A percentile compares a stretch with the other conserved stretches of the same genome.
Conservation (phyloP, 1,140 invertebrate species). For the Bombus turneri region DNA sequence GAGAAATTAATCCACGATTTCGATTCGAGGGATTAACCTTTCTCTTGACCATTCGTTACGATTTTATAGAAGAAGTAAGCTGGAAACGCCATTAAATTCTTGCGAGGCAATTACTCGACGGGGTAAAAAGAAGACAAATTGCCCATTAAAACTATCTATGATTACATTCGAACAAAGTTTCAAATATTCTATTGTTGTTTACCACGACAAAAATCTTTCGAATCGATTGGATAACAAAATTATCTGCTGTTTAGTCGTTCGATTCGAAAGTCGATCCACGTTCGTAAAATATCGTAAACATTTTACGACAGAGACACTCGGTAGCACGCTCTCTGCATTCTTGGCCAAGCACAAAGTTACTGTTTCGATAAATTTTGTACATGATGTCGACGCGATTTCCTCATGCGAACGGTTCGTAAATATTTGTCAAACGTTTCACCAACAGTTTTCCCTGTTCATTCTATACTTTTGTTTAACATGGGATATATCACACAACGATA, state of each 20-base stretch:
- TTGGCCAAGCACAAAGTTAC: not conserved
- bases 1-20: constrained; percentile 49
- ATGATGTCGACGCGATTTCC: constrained; percentile 18
- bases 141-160: not conserved
- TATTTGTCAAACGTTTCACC: constrained; percentile 20
- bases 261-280: not conserved
- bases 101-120: not conserved
- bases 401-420: not conserved
- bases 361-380: constrained; percentile 39
- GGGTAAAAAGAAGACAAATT: not conserved
- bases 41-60: not conserved
- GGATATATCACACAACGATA: not conserved
- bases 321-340: not conserved
- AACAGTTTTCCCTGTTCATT: not conserved
- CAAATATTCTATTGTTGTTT: not conserved
- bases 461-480: not conserved
- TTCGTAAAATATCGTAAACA: constrained; percentile 36
- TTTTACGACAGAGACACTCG: constrained; percentile 30
- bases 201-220: not conserved
- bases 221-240: constrained; percentile 5
- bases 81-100: not conserved
- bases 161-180: too few species aligned
- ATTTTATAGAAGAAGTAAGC: not conserved
- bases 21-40: constrained; percentile 24
- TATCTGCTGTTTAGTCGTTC: constrained; percentile 20